Evolutionary conservation across 1,140 invertebrate species (phyloP).

Genomic region (Lithobius niger): DNA sequence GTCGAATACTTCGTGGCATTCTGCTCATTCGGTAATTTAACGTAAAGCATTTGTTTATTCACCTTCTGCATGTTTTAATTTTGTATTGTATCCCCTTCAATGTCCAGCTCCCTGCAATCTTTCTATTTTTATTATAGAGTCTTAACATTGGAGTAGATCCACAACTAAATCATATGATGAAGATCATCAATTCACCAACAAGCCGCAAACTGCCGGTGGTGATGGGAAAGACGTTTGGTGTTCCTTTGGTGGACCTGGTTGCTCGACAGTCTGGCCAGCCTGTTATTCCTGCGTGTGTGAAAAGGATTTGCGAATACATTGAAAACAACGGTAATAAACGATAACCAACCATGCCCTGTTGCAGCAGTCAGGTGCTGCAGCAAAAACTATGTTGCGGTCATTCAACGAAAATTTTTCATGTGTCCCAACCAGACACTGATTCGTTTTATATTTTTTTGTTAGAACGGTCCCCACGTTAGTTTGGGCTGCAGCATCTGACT

Average conservation of each 20-base stretch:
- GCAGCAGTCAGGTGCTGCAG: no score
- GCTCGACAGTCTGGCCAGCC: conserved; percentile 10
- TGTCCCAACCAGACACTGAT: no score
- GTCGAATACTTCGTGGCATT: no score
- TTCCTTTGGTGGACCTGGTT: conserved; percentile 28
- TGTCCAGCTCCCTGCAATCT: no score
- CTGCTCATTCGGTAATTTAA: no score
- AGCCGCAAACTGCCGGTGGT: conserved; percentile 17
- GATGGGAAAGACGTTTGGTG: conserved; percentile 25
- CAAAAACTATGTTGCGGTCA: no score
- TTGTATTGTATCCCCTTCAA: no score
- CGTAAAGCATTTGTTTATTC: no score
- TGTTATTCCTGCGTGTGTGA: conserved; percentile 26
- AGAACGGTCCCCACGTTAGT: no score
- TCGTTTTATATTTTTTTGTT: background rate
- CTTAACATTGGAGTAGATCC: background rate
- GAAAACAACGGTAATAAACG: conserved; percentile 25
- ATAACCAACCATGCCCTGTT: background rate
- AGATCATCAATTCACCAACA: conserved; percentile 25
- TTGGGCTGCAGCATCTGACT: no score
- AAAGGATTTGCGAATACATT: conserved; percentile 26
- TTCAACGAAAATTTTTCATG: no score
- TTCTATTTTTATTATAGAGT: background rate
- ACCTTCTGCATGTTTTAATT: no score
- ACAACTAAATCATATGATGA: conserved; percentile 16